Base-by-base conservation (phyloP, 2,797 vertebrate species). In the Poeciliopsis infans region DNA sequence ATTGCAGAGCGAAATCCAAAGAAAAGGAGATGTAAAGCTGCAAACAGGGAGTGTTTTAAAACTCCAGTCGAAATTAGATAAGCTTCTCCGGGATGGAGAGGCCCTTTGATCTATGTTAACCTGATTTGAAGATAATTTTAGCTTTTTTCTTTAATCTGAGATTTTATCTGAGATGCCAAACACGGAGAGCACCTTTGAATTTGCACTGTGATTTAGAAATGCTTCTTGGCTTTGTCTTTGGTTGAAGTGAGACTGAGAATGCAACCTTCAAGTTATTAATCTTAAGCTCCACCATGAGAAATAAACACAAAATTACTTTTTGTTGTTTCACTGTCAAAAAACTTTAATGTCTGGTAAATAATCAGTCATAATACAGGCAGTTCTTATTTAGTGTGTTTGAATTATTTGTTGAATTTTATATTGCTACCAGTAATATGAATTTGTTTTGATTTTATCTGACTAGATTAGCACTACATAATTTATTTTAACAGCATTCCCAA, bases 201-300 rank as follows among this genome's bases (percentile, higher is more conserved):
- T 39, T 78, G 20, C 57, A 36, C 80, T 82, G 74, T 81, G 78
- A 85, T 82, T 72, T 78, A 55, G 43, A 76, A 86, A 75, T 75
- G 47, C 79, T 85, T 39, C 25, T 79, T 75, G 74, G 72, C 83
- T 85, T 82, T 6, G 3, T 73, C 41, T 25, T 36, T 83, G 80
- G 86, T 89, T 83, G 82, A 85, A 83, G 76, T 36, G 18, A 46
- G 61, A 64, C 73, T 75, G 76, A 73, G 76, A 85, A 76, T 88
- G 82, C 76, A 66, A 59, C 51, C 20, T 77, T 74, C 78, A 79
- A 1, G 81, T 82, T 53, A 81, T 75, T 86, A 57, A 83, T 85
- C 81, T 84, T 53, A 68, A 75, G 41, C 43, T 3, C 71, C 75
- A 79, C 75, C 74, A 3, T 11, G 76, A 80, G 75, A 88, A 90